These are phyloP conservation scores for Drosophila obscura DNA, from an alignment of 1,140 invertebrate species.

Conservation along the genomic window DNA sequence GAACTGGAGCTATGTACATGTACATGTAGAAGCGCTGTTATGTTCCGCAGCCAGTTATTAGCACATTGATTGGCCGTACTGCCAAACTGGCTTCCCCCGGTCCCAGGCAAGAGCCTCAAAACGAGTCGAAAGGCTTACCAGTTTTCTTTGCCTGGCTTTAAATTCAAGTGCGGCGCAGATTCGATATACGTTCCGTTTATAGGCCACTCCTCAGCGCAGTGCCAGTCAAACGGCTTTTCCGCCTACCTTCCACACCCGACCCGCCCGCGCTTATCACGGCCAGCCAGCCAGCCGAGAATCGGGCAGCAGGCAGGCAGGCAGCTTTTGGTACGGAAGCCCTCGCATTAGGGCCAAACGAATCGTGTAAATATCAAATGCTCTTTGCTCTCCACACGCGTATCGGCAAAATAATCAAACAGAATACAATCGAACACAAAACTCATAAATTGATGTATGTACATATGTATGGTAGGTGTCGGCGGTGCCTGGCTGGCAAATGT, in stretches of 20 bases:
- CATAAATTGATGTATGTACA: conserved; percentile 5
- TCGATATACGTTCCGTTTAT: conserved; percentile 52
- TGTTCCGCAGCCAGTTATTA: conserved; percentile 33
- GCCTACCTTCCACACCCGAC: conserved; percentile 21
- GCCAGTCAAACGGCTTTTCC: conserved; percentile 66
- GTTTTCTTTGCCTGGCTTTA: conserved; percentile 44
- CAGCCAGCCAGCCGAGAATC: conserved; percentile 36
- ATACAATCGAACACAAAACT: conserved; percentile 43
- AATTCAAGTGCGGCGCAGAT: conserved; percentile 34
- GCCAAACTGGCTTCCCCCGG: conserved; percentile 53
- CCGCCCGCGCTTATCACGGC: conserved; percentile 61
- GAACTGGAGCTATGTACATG: conserved; percentile 37
- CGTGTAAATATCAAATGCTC: conserved; percentile 63
- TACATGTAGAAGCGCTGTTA: not conserved
- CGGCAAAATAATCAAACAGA: conserved; percentile 58
- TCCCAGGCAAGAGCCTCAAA: conserved; percentile 17
- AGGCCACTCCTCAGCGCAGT: conserved; percentile 44
- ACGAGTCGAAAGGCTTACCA: conserved; percentile 40
- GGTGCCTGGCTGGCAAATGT: conserved; percentile 49
- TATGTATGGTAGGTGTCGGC: too few relatives aligned
- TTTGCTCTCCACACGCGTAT: conserved; percentile 45
- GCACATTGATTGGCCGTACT: conserved; percentile 46
- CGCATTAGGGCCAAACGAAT: conserved; percentile 58
- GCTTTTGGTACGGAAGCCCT: conserved; percentile 51
- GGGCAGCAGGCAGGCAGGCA: not conserved